Evolutionary conservation across 2,113 vertebrate species (phyloP), one percentile per base, ranked within the genome.

Genomic region (Aleadryas rufinucha): DNA sequence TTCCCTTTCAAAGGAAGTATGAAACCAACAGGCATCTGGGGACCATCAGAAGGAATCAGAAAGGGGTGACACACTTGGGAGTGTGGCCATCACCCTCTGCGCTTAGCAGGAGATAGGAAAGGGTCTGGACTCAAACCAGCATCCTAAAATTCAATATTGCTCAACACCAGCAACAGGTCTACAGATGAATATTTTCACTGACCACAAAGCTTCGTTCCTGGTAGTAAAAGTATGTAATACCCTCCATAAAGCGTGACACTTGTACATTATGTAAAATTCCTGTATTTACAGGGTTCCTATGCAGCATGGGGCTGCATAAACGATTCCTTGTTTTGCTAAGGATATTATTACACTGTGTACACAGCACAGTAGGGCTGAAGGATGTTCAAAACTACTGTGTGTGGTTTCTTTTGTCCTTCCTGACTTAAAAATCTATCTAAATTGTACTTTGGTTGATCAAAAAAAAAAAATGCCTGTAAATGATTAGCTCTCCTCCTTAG

Each of bases 241-340:
- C 28, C 63, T 85, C 72, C 76, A 16, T 35, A 90, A 92, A 87
- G 79, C 1, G 0, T 88, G 87, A 79, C 60, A 84, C 37, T 84
- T 52, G 22, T 54, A 37, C 47, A 65, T 92, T 39, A 81, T 92
- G 79, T 82, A 57, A 87, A 94, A 96, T 82, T 96, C 79, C 83
- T 84, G 57, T 78, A 89, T 95, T 95, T 96, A 68, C 83, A 93
- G 75, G 76, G 80, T 39, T 95, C 80, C 92, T 72, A 23, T 93
- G 79, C 80, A 87, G 79, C 82, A 70, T 72, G 93, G 74, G 72
- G 85, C 59, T 95, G 61, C 79, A 75, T 82, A 97, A 97, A 94
- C 1, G 0, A 89, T n/a, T 61, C 61, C 79, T 90, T 96, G 85
- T 96, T 97, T 94, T 97, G 37, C 65, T 94, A 94, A 92, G 93